These are phyloP conservation scores for Drosophila rufa DNA, from an alignment of 1,140 invertebrate genomes.

Conservation along the genomic window DNA sequence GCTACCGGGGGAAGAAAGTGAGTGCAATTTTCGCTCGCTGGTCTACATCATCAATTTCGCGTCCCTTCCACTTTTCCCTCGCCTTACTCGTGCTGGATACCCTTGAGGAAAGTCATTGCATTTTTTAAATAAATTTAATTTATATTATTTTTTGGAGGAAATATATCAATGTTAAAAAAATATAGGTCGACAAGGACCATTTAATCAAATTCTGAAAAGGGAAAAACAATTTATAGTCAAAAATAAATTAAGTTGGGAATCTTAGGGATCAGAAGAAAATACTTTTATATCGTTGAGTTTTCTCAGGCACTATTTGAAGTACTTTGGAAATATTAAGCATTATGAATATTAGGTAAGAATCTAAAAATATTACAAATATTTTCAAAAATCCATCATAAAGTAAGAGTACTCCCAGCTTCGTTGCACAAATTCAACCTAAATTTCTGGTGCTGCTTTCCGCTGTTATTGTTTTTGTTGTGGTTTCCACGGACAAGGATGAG, in stretches of 20 bases:
- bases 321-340: too few relatives aligned
- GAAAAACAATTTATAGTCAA: too few relatives aligned
- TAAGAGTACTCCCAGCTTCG: not conserved
- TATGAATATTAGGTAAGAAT: too few relatives aligned
- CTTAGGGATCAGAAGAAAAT: too few relatives aligned
- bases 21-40: conserved; percentile 76
- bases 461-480: conserved; percentile 46
- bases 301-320: too few relatives aligned
- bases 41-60: conserved; percentile 77
- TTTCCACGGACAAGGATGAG: conserved; percentile 31
- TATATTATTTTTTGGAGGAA: not conserved
- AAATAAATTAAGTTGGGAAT: too few relatives aligned
- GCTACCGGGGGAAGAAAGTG: conserved; percentile 59
- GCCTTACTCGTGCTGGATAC: not conserved
- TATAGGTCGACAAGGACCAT: not conserved
- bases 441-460: conserved; percentile 13
- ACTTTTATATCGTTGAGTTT: too few relatives aligned
- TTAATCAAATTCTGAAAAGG: too few relatives aligned
- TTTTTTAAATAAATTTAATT: not conserved
- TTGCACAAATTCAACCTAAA: not conserved
- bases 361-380: not conserved
- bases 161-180: not conserved
- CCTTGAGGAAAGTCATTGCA: not conserved
- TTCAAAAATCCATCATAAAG: not conserved
- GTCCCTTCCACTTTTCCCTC: conserved; percentile 9